A percentile compares a stretch with the other conserved stretches of the same genome.
phyloP scores from a whole-genome alignment of 92 coral and sea anemone genomes.

The Actinostola sp. region DNA sequence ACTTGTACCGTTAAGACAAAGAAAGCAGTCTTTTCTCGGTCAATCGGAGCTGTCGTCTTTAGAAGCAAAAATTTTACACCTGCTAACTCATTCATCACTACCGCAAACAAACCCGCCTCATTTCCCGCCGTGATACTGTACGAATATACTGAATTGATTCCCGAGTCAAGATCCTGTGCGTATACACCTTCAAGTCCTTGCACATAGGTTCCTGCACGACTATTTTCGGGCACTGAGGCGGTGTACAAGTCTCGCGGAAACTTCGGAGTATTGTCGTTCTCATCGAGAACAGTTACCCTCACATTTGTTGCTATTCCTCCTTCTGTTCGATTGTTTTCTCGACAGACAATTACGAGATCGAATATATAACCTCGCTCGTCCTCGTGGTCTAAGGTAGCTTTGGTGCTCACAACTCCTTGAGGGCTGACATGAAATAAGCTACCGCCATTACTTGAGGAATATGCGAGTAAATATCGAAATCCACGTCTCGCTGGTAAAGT shows the following conservation, averaged over 20 bases:
- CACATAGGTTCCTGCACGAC: constrained; percentile 69
- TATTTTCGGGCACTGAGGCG: constrained; percentile 70
- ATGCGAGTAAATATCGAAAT: constrained; percentile 62
- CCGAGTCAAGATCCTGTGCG: constrained; percentile 86
- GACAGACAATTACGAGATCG: constrained; percentile 76
- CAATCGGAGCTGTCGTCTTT: constrained; percentile 73
- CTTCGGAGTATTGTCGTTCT: constrained; percentile 84
- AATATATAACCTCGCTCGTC: constrained; percentile 80
- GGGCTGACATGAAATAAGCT: constrained; percentile 82
- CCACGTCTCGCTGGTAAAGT: constrained; percentile 56
- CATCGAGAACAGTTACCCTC: constrained; percentile 70
- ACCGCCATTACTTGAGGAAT: constrained; percentile 62
- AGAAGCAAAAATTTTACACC: constrained; percentile 85
- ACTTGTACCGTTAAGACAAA: constrained; percentile 86
- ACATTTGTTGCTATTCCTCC: constrained; percentile 73
- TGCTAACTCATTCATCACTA: constrained; percentile 62
- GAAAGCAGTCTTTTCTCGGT: constrained; percentile 82
- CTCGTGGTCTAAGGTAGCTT: constrained; percentile 86
- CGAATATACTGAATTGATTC: constrained; percentile 62
- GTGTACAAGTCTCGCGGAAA: constrained; percentile 82
- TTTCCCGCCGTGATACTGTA: constrained; percentile 88
- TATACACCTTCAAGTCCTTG: constrained; percentile 84
- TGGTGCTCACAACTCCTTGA: constrained; percentile 74
- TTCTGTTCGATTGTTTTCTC: constrained; percentile 59
- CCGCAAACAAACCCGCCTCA: constrained; percentile 83